Conservation (phyloP, 2,888 invertebrate species). For the Agonopterix subpropinquella region DNA sequence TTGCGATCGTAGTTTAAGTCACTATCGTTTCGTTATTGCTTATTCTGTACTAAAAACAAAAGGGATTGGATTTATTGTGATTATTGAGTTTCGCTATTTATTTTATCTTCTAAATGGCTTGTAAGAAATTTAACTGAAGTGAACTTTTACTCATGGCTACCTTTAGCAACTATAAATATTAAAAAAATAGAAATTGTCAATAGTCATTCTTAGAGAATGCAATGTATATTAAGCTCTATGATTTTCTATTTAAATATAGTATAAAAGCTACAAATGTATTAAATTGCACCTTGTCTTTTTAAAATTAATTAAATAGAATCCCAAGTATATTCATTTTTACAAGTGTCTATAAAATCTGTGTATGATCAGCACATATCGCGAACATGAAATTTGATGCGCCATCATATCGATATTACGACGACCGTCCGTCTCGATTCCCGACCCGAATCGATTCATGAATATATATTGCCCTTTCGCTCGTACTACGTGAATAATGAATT, state of each 20-base stretch:
- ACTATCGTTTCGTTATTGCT: constrained; percentile 34
- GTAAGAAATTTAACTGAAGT: too few species aligned
- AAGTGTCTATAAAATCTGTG: constrained; percentile 20
- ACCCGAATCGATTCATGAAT: constrained; percentile 49
- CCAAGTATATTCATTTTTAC: constrained; percentile 7
- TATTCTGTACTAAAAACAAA: constrained; percentile 18
- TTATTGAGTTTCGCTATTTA: constrained; percentile 9
- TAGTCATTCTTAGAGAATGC: too few species aligned
- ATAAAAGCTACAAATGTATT: too few species aligned
- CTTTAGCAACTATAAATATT: too few species aligned
- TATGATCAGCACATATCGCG: constrained; percentile 23
- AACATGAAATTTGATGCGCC: constrained; percentile 35
- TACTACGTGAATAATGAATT: constrained; percentile 19
- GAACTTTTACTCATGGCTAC: too few species aligned
- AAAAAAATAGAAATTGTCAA: too few species aligned
- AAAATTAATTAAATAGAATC: neutral
- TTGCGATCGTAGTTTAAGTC: constrained; percentile 23
- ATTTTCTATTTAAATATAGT: too few species aligned
- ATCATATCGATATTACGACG: constrained; percentile 48
- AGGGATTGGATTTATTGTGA: constrained; percentile 20
- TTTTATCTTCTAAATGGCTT: too few species aligned
- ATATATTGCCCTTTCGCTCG: constrained; percentile 34
- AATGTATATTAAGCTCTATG: too few species aligned
- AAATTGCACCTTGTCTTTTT: neutral
- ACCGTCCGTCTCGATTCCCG: constrained; percentile 29